Percentiles rank a stretch among this genome's conserved stretches.
Evolutionary conservation across 2,797 vertebrate species (phyloP).

Genomic region (Sebastes trivittatus): DNA sequence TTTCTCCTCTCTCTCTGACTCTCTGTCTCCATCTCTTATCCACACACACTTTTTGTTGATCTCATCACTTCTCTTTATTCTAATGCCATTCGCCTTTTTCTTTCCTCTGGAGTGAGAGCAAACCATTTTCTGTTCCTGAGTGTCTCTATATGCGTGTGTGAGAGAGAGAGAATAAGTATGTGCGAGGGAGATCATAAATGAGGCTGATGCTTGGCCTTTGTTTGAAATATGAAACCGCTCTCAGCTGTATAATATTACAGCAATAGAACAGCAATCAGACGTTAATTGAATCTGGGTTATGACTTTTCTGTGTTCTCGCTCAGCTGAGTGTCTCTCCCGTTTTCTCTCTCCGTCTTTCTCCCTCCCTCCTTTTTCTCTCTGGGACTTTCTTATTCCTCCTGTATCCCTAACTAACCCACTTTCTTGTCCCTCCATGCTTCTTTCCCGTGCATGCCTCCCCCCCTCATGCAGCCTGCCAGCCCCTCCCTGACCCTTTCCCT

Average conservation of each 20-base stretch:
- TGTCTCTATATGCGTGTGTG: neutral
- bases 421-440: neutral
- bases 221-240: constrained; percentile 79
- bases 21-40: neutral
- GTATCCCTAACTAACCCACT: constrained; percentile 31
- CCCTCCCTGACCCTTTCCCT: neutral
- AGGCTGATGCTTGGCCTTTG: constrained; percentile 71
- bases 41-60: constrained; percentile 1
- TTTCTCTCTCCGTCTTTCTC: constrained; percentile 28
- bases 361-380: neutral
- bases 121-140: constrained; percentile 3
- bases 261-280: constrained; percentile 77
- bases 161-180: neutral
- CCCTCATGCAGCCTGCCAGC: neutral
- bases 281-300: constrained; percentile 80
- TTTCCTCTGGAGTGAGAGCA: constrained; percentile 3
- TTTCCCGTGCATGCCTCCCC: neutral
- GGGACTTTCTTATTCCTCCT: constrained; percentile 18
- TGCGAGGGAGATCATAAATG: constrained; percentile 55
- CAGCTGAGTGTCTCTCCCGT: constrained; percentile 60
- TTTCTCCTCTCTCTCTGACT: constrained; percentile 13
- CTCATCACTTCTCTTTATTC: constrained; percentile 26
- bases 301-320: constrained; percentile 75
- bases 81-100: constrained; percentile 1
- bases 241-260: constrained; percentile 78